phyloP scores from a whole-genome alignment of 2,797 vertebrate genomes.

The Alcedo atthis region DNA sequence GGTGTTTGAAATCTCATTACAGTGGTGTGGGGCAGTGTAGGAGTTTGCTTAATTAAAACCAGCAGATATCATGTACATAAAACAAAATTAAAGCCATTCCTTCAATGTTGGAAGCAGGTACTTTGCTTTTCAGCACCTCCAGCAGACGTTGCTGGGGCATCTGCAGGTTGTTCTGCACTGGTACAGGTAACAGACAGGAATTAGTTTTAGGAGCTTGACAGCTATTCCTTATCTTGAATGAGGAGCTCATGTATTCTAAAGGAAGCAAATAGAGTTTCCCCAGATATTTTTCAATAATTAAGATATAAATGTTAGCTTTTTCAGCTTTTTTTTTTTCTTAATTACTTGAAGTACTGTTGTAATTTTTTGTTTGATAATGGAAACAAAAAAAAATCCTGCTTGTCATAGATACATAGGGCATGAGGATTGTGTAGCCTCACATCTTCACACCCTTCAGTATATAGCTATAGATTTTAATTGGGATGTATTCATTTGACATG shows the following conservation, averaged over 20 bases:
- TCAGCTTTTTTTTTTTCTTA: not conserved
- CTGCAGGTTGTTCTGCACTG: not conserved
- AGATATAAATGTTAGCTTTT: not conserved
- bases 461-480: not conserved
- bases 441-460: not conserved
- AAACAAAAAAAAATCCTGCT: not conserved
- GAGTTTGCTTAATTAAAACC: not conserved
- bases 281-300: not conserved
- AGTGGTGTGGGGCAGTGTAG: not conserved
- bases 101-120: accelerated
- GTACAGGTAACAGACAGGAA: not conserved
- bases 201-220: not conserved
- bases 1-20: not conserved
- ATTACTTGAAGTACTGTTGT: not conserved
- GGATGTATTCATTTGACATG: not conserved
- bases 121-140: not conserved
- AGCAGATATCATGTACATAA: not conserved
- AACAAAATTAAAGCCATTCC: not conserved
- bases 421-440: not conserved
- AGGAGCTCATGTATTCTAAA: not conserved
- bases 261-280: not conserved
- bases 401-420: not conserved
- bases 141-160: not conserved
- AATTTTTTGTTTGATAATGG: not conserved
- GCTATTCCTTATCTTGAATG: not conserved